Percentiles rank a stretch among this genome's conserved stretches.
These are phyloP conservation scores for Meteorus colon DNA, from an alignment of 2,888 invertebrate genomes.

Conservation along the genomic window DNA sequence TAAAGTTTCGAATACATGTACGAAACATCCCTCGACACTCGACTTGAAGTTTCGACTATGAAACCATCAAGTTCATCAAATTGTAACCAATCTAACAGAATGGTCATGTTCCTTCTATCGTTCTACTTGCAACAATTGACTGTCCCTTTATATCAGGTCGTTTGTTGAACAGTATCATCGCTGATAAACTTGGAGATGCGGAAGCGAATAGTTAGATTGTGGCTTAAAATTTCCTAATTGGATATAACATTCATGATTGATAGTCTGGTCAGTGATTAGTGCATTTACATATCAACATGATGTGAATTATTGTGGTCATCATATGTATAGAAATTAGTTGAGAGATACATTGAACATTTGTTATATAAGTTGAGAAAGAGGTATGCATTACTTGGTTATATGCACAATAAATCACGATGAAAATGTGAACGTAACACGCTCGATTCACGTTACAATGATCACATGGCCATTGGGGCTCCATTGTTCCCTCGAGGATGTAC, in stretches of 20 bases:
- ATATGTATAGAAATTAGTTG: neutral
- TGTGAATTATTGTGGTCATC: too few species aligned
- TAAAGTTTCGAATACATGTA: neutral
- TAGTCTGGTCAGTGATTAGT: too few species aligned
- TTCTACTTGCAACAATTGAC: neutral
- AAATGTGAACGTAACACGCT: conserved; percentile 29
- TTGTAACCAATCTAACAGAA: neutral
- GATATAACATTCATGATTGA: too few species aligned
- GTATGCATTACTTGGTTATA: neutral
- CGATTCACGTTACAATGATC: conserved; percentile 30
- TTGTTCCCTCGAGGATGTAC: conserved; percentile 30
- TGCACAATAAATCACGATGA: conserved; percentile 28
- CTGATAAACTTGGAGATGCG: neutral
- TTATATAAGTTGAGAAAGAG: neutral
- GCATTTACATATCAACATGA: too few species aligned
- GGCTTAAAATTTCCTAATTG: too few species aligned
- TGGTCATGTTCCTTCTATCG: neutral
- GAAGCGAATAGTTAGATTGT: neutral
- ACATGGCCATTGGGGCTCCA: conserved; percentile 26
- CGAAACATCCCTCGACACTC: neutral
- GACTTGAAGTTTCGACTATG: conserved; percentile 2
- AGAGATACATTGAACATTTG: neutral
- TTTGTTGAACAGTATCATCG: neutral
- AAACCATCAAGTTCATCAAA: conserved; percentile 12
- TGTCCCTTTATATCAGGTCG: neutral